Evolutionary conservation across 2,888 invertebrate genomes (phyloP), one percentile per base, ranked within the genome.

Genomic region (Drosophila histrio): DNA sequence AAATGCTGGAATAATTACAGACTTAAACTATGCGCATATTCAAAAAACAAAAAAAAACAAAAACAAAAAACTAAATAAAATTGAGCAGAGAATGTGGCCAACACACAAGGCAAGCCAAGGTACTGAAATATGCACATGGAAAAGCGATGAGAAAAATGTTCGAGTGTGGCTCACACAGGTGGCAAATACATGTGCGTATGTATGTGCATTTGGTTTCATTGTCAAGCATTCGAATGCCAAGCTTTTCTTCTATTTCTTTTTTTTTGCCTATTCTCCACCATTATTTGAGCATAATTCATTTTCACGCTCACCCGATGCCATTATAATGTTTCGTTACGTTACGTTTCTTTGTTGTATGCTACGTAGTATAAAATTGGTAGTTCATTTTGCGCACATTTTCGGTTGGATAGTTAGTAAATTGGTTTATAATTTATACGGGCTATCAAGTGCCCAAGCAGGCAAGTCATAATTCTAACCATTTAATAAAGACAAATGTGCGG

Each of bases 11-110:
- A 87, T 87, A 85, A 87, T 87, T 87, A 87, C 79, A 76, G 69
- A 77, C 72, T 69, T 79, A 85, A 87, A 85, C 77, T 87, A 86
- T 86, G 86, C 86, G 75, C 88, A 87, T 77, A 85, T 85, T 79
- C 72, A 75, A 75, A 66, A 72, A 43, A 56, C 41, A 62, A 38
- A 19, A 58, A 52, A 62, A 46, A 59, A 32, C 43, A n/a, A 56
- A 46, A 62, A 38, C 22, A 58, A 52, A 62, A 46, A 59, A 32
- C 43, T 46, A 28, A 15, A 36, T 56, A 39, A 69, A 44, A 44
- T 47, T 26, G 34, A 39, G 19, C 34, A 21, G 43, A 43, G 36
- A 58, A 63, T 59, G 60, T 49, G 46, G 54, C 39, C 26, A 49
- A 56, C 43, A 38, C n/a, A 30, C 32, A 58, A 38, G 36, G 41